Evolutionary conservation across 2,797 vertebrate genomes (phyloP), one percentile per base, ranked within the genome.

Genomic region (Anniella stebbinsi): DNA sequence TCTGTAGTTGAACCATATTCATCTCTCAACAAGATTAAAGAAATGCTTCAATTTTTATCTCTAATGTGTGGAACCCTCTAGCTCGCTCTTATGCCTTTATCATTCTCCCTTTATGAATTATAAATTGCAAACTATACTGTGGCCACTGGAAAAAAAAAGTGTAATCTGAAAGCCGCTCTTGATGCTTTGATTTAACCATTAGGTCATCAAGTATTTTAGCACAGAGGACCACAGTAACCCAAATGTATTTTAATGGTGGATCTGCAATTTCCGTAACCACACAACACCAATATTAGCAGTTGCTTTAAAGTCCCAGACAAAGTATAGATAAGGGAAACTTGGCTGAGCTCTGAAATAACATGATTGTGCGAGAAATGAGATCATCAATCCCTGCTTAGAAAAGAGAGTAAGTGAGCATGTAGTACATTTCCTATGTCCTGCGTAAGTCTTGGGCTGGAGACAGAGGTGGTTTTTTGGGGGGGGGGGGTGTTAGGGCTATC

Each of bases 11-110:
- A 60, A 41, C 17, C 38, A 9, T 17, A 66, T n/a, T 33, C 54
- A 30, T 2, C 67, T 86, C 36, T 80, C 67, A 75, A 36, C 15
- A 80, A 69, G 69, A 86, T 86, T 80, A 90, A 86, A 80, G 17
- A 48, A 80, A 38, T 69, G 77, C 89, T 86, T 86, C 38, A 80
- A 48, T 60, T 60, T 25, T 70, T 5, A 54, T 23, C 48, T 45
- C 41, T 60, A 67, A 41, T 30, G 12, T 57, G 36, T 41, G 51
- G 38, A 69, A 77, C 23, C 17, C 30, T 89, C 67, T 54, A 38
- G 57, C 75, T 69, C 21, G 25, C 30, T 25, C 30, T 72, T 41
- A 54, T 38, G 36, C 69, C 48, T 77, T 85, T 41, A 33, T 30
- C 86, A 0, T 54, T 69, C 86, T 87, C 38, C 30, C 33, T 87